These are phyloP conservation scores for Lasioglossum figueresi DNA, from an alignment of 2,888 invertebrate genomes.

Conservation along the genomic window DNA sequence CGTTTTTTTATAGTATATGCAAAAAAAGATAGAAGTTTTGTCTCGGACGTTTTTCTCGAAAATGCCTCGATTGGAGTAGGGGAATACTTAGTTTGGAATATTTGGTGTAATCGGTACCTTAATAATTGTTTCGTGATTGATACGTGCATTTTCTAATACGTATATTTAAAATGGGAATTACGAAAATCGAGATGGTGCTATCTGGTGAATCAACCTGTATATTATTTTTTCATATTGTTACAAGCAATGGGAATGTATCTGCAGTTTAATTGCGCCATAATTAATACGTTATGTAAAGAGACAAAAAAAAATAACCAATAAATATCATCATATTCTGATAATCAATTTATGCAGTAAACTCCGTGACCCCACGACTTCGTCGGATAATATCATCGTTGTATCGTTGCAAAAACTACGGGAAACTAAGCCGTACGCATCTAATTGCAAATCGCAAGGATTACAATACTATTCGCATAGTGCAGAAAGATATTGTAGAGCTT, in stretches of 20 bases:
- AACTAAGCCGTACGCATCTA: background rate
- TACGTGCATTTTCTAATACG: too few relatives aligned
- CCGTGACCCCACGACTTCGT: background rate
- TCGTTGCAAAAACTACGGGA: background rate
- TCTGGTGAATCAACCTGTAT: too few relatives aligned
- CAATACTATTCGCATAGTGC: conserved; percentile 17
- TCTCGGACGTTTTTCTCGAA: too few relatives aligned
- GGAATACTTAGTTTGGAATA: too few relatives aligned
- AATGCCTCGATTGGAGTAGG: too few relatives aligned
- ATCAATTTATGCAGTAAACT: background rate
- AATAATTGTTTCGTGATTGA: too few relatives aligned
- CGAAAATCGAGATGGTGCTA: too few relatives aligned
- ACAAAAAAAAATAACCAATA: background rate
- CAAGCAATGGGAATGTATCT: background rate
- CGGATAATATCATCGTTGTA: background rate
- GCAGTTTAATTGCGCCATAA: background rate
- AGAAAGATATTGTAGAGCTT: conserved; percentile 4
- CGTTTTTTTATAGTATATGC: too few relatives aligned
- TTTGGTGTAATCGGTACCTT: too few relatives aligned
- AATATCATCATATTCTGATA: background rate
- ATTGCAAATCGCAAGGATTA: conserved; percentile 10
- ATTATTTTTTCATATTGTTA: too few relatives aligned
- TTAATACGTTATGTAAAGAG: background rate
- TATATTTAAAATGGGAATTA: too few relatives aligned
- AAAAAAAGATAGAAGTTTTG: too few relatives aligned